These are phyloP conservation scores for Nemotelus nigrinus DNA, from an alignment of 2,888 invertebrate genomes.

Conservation along the genomic window DNA sequence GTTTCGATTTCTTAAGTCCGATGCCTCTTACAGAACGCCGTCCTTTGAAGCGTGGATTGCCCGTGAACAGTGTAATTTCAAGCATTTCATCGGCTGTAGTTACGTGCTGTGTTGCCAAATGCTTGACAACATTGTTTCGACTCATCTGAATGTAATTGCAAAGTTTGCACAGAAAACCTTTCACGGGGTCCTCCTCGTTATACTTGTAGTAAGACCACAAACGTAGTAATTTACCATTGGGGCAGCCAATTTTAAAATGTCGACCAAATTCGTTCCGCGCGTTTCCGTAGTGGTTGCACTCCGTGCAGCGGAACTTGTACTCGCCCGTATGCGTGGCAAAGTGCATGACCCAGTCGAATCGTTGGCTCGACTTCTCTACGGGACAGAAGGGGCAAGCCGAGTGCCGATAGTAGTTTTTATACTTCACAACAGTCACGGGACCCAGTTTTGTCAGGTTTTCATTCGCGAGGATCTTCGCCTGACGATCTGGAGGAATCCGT, in stretches of 20 bases:
- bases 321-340: constrained; percentile 82
- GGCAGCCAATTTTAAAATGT: constrained; percentile 51
- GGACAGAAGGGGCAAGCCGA: constrained; percentile 59
- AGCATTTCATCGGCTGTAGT: neutral
- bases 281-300: constrained; percentile 64
- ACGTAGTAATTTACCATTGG: constrained; percentile 14
- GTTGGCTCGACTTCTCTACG: constrained; percentile 52
- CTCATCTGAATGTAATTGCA: constrained; percentile 48
- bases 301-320: constrained; percentile 73
- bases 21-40: constrained; percentile 19
- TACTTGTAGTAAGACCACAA: constrained; percentile 32
- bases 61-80: constrained; percentile 15
- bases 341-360: constrained; percentile 70
- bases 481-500: constrained; percentile 55
- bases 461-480: neutral
- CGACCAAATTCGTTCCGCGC: constrained; percentile 45
- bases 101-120: constrained; percentile 40
- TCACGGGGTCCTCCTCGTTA: constrained; percentile 3
- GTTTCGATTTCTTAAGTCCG: constrained; percentile 4
- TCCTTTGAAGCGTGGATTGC: constrained; percentile 24
- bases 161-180: constrained; percentile 37
- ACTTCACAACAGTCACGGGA: constrained; percentile 25
- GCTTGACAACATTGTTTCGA: constrained; percentile 39
- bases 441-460: constrained; percentile 23
- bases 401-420: constrained; percentile 29